phyloP scores from a whole-genome alignment of 2,797 vertebrate species.

The Pteronotus mesoamericanus region DNA sequence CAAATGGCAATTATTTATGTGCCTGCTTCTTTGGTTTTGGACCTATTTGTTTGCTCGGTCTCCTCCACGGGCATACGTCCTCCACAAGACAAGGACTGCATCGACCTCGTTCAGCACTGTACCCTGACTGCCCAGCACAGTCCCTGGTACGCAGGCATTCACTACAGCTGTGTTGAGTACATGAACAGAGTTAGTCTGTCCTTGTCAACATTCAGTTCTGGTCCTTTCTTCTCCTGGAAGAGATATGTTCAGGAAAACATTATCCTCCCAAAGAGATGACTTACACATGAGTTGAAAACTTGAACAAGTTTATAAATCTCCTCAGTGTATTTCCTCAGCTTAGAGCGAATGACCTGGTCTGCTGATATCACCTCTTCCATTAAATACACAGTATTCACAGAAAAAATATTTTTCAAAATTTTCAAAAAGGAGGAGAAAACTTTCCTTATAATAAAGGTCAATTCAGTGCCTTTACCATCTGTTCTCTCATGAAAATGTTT shows the following conservation, averaged over 20 bases:
- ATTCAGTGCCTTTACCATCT: neutral
- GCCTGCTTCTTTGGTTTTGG: neutral
- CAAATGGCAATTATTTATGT: neutral
- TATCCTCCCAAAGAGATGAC: neutral
- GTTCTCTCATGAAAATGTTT: neutral
- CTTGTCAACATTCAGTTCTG: neutral
- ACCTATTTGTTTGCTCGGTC: neutral
- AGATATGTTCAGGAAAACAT: neutral
- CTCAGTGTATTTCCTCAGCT: neutral
- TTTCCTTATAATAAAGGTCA: constrained; percentile 26
- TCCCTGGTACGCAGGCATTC: neutral
- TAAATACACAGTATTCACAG: constrained; percentile 29
- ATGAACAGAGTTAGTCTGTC: neutral
- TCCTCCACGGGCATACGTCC: neutral
- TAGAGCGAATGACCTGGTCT: neutral
- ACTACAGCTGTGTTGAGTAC: neutral
- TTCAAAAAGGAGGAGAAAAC: neutral
- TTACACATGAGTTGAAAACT: neutral
- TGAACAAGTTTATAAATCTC: neutral
- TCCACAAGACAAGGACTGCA: neutral
- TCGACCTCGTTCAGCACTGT: neutral
- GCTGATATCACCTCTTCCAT: neutral
- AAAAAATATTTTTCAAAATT: neutral
- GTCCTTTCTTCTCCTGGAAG: neutral
- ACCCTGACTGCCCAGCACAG: neutral